phyloP scores from a whole-genome alignment of 2,797 vertebrate species.

The Falco novaeseelandiae region DNA sequence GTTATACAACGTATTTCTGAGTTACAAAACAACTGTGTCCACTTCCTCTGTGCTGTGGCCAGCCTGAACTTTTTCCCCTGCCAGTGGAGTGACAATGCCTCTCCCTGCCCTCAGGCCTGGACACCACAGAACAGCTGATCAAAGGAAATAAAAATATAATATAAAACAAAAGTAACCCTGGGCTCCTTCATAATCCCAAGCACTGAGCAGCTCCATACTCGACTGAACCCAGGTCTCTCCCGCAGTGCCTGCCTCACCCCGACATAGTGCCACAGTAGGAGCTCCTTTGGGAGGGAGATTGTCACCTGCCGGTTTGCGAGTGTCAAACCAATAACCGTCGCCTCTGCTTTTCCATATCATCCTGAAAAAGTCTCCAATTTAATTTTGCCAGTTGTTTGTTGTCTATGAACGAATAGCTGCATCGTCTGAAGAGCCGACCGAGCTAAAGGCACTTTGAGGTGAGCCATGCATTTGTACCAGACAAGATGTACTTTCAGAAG shows the following conservation, averaged over 20 bases:
- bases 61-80: accelerated
- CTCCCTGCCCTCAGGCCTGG: neutral
- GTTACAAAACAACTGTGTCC: neutral
- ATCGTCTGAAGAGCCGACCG: neutral
- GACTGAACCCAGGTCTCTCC: neutral
- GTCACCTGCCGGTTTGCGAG: neutral
- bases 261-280: accelerated
- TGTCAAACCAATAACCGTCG: accelerated
- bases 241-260: neutral
- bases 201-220: neutral
- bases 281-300: neutral
- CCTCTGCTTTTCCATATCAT: neutral
- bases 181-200: neutral
- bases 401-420: neutral
- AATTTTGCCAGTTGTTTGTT: neutral
- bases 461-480: neutral
- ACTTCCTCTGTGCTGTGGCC: neutral
- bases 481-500: neutral
- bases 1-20: neutral
- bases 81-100: neutral
- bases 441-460: neutral
- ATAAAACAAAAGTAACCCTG: neutral
- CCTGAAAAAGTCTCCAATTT: neutral
- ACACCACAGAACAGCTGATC: neutral
- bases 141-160: neutral